A percentile compares a stretch with the other conserved stretches of the same genome.
These are phyloP conservation scores for Tetraneura akinire DNA, from an alignment of 1,140 invertebrate species.

Conservation along the genomic window DNA sequence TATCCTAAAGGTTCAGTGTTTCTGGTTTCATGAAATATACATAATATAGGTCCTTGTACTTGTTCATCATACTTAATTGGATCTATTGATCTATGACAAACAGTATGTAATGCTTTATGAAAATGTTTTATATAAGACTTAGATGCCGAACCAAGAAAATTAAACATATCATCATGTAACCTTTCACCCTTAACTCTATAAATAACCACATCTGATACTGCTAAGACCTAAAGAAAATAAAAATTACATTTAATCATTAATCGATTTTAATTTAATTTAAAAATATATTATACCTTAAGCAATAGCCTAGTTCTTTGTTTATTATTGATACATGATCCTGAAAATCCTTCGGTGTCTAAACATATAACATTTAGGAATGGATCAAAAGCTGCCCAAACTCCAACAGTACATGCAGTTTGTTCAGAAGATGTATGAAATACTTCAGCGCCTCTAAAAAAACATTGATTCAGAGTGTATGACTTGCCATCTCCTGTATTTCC, in stretches of 20 bases:
- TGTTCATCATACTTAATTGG: slow-evolving; percentile 58
- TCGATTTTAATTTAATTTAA: neutral
- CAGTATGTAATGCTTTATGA: slow-evolving; percentile 65
- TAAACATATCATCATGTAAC: slow-evolving; percentile 77
- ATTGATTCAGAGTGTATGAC: slow-evolving; percentile 79
- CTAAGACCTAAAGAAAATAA: slow-evolving; percentile 63
- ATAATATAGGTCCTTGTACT: slow-evolving; percentile 71
- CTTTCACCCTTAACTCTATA: slow-evolving; percentile 78
- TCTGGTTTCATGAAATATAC: slow-evolving; percentile 81
- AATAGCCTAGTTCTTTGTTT: slow-evolving; percentile 74
- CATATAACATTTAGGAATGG: slow-evolving; percentile 68
- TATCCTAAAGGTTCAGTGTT: slow-evolving; percentile 64
- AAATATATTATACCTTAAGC: slow-evolving; percentile 65
- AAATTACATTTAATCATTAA: slow-evolving; percentile 16
- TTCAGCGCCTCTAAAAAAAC: slow-evolving; percentile 75
- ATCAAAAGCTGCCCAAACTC: slow-evolving; percentile 80
- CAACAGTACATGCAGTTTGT: slow-evolving; percentile 76
- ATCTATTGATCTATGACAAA: slow-evolving; percentile 62
- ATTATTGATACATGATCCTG: slow-evolving; percentile 69
- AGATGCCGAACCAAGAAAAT: slow-evolving; percentile 78
- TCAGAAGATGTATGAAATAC: slow-evolving; percentile 74
- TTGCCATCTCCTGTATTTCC: slow-evolving; percentile 87
- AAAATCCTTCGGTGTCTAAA: slow-evolving; percentile 79
- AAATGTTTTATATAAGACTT: slow-evolving; percentile 77
- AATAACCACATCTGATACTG: slow-evolving; percentile 80